Evolutionary conservation across 2,888 invertebrate species (phyloP).

Genomic region (Macropis europaea): DNA sequence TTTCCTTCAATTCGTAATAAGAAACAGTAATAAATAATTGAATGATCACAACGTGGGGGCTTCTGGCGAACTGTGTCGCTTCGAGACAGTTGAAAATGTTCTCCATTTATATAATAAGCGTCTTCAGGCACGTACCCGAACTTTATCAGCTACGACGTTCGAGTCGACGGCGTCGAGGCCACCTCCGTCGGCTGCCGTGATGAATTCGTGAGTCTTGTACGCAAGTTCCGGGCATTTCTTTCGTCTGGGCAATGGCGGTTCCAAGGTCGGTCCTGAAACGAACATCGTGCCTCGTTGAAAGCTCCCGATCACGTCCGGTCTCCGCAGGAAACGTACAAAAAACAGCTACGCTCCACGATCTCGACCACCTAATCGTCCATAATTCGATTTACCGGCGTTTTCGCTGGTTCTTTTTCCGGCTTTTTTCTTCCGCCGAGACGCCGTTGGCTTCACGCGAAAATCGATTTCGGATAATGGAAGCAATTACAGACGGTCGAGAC

Average conservation of each 20-base stretch:
- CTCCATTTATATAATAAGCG: too few relatives aligned
- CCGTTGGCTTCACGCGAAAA: background rate
- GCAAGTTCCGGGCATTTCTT: conserved; percentile 95
- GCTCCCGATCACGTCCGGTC: background rate
- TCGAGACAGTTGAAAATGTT: too few relatives aligned
- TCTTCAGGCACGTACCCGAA: conserved; percentile 83
- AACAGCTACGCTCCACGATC: conserved; percentile 6
- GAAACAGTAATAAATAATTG: too few relatives aligned
- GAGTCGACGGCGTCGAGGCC: conserved; percentile 83
- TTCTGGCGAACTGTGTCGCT: background rate
- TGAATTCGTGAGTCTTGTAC: conserved; percentile 92
- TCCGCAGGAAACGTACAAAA: too few relatives aligned
- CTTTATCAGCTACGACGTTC: conserved; percentile 84
- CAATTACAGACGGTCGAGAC: conserved; percentile 30
- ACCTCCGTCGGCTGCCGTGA: conserved; percentile 82
- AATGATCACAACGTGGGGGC: too few relatives aligned
- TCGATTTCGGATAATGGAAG: conserved; percentile 27
- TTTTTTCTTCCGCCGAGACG: background rate
- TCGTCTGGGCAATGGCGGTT: conserved; percentile 91
- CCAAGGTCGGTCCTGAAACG: conserved; percentile 83
- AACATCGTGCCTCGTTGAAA: conserved; percentile 15
- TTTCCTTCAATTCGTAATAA: too few relatives aligned
- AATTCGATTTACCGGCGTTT: background rate
- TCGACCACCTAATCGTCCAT: conserved; percentile 9
- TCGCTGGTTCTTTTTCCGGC: too few relatives aligned